Percentiles rank a stretch among this genome's conserved stretches.
Conservation (phyloP, 2,797 vertebrate genomes). For the Pterois miles region DNA sequence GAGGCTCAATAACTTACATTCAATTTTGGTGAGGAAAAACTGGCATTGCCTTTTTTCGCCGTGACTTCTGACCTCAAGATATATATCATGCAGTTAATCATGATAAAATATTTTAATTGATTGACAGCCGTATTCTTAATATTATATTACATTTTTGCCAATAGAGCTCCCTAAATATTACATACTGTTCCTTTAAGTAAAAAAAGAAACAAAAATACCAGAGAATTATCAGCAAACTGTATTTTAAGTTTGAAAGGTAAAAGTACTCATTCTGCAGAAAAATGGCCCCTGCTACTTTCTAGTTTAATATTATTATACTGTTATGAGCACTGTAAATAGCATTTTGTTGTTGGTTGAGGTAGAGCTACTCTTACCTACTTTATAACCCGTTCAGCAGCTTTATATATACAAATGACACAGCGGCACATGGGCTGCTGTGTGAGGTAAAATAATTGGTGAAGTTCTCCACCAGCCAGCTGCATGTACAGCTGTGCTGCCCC, state of each 20-base stretch:
- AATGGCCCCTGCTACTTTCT: not conserved
- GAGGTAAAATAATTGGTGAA: slow-evolving; percentile 2
- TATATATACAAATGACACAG: no score
- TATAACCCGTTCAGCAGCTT: not conserved
- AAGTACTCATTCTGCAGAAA: not conserved
- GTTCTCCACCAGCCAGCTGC: not conserved
- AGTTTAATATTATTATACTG: not conserved
- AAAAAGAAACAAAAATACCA: not conserved
- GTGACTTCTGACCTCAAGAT: no score
- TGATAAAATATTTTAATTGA: no score
- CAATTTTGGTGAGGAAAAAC: no score
- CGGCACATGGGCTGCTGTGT: not conserved
- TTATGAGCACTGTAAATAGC: not conserved
- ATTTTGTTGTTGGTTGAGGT: not conserved
- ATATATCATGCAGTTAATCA: no score
- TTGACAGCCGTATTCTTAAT: no score
- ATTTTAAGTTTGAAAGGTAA: not conserved
- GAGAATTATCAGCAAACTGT: not conserved
- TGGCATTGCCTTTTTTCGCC: no score
- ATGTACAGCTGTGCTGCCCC: not conserved
- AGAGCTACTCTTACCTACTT: not conserved
- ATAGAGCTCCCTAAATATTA: not conserved
- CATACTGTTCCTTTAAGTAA: not conserved
- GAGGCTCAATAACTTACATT: no score
- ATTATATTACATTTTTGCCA: not conserved